Conservation (phyloP, 2,888 invertebrate species). For the Drosophila ezoana region DNA sequence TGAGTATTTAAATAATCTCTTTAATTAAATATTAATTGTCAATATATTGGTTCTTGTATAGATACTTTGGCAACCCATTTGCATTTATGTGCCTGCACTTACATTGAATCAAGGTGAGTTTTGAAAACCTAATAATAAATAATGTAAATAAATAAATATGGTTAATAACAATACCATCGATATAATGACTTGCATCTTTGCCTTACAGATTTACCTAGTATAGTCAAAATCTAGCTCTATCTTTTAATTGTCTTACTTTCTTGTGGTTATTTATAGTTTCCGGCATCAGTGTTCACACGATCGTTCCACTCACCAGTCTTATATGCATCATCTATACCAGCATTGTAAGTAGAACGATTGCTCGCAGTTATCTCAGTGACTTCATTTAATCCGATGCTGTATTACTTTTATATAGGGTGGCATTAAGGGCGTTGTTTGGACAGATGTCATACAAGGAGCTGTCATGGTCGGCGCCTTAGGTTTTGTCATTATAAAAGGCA, state of each 20-base stretch:
- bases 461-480: slow-evolving; percentile 91
- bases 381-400: no score
- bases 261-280: slow-evolving; percentile 61
- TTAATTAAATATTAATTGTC: background rate
- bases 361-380: no score
- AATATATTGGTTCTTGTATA: slow-evolving; percentile 14
- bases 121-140: no score
- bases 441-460: slow-evolving; percentile 91
- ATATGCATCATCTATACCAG: slow-evolving; percentile 94
- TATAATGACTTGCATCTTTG: no score
- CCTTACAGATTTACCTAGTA: no score
- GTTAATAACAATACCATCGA: no score
- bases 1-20: slow-evolving; percentile 84
- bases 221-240: no score
- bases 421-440: slow-evolving; percentile 92
- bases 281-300: slow-evolving; percentile 91
- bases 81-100: slow-evolving; percentile 90
- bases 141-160: no score
- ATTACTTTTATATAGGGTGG: slow-evolving; percentile 87
- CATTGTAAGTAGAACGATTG: slow-evolving; percentile 87
- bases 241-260: background rate
- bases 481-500: slow-evolving; percentile 90
- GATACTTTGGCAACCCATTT: slow-evolving; percentile 81
- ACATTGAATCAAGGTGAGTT: slow-evolving; percentile 91
- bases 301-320: slow-evolving; percentile 92